These are phyloP conservation scores for Astyanax mexicanus DNA, from an alignment of 2,797 vertebrate genomes.

Conservation along the genomic window DNA sequence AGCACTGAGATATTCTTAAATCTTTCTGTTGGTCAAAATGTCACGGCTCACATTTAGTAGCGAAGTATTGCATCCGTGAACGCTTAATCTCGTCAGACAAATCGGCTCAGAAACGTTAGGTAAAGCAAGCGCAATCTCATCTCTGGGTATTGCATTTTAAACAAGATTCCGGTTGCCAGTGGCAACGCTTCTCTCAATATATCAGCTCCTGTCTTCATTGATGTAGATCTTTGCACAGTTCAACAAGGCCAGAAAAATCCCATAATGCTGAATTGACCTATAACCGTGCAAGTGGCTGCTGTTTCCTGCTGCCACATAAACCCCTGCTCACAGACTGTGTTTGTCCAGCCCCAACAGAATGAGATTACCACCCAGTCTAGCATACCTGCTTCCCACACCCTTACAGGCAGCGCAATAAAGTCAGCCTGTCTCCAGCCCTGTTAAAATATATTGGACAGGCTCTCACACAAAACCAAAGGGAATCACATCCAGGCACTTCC, in stretches of 20 bases:
- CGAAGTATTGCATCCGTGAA: not conserved
- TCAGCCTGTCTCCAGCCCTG: slow-evolving; percentile 37
- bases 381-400: slow-evolving; percentile 28
- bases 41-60: slow-evolving; percentile 13
- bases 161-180: slow-evolving; percentile 16
- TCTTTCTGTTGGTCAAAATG: not conserved
- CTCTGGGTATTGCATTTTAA: not conserved
- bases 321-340: slow-evolving; percentile 30
- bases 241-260: slow-evolving; percentile 26
- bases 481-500: slow-evolving; percentile 40
- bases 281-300: not conserved
- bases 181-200: not conserved
- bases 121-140: not conserved
- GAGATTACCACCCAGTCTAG: slow-evolving; percentile 35
- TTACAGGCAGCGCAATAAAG: slow-evolving; percentile 35
- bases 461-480: slow-evolving; percentile 16
- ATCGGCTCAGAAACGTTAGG: not conserved
- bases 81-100: not conserved
- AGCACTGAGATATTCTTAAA: not conserved
- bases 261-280: slow-evolving; percentile 17
- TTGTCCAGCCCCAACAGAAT: slow-evolving; percentile 14
- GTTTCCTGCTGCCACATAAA: slow-evolving; percentile 5
- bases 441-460: slow-evolving; percentile 49
- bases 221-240: slow-evolving; percentile 25
- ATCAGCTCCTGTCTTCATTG: not conserved